Evolutionary conservation across 2,888 invertebrate species (phyloP).

Genomic region (Coenonympha arcania): DNA sequence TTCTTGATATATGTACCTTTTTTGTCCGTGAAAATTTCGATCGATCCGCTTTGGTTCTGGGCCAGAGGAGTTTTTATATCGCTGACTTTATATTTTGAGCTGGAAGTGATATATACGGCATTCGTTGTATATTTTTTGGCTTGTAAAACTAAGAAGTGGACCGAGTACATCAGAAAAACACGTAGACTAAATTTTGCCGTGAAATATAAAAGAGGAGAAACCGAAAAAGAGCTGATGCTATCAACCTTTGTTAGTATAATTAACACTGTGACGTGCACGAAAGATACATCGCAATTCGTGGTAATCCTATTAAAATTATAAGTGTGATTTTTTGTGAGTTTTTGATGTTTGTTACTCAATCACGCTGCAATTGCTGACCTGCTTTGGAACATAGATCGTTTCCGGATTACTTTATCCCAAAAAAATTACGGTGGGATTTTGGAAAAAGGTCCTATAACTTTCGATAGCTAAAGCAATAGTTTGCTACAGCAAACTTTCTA

Average conservation of each 20-base stretch:
- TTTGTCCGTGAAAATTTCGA: neutral
- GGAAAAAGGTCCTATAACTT: too few species aligned
- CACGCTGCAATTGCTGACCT: too few species aligned
- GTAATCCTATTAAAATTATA: constrained; percentile 13
- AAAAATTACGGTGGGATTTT: too few species aligned
- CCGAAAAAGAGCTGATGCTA: too few species aligned
- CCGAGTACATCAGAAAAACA: constrained; percentile 9
- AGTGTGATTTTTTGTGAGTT: neutral
- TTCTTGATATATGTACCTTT: constrained; percentile 13
- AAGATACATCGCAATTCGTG: constrained; percentile 22
- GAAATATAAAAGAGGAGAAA: constrained; percentile 12
- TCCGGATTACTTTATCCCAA: too few species aligned
- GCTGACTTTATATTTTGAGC: constrained; percentile 26
- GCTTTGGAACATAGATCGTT: too few species aligned
- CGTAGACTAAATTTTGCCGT: constrained; percentile 6
- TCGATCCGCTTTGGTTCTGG: constrained; percentile 3
- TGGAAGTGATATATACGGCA: constrained; percentile 26
- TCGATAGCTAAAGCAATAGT: too few species aligned
- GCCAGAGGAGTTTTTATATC: constrained; percentile 17
- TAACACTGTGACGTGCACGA: constrained; percentile 13
- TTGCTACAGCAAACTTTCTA: too few species aligned
- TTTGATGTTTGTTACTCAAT: too few species aligned
- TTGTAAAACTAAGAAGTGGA: constrained; percentile 26
- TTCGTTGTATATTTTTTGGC: constrained; percentile 25
- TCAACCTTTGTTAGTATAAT: constrained; percentile 24